Evolutionary conservation across 2,113 vertebrate genomes (phyloP).

Genomic region (Melanocharis versteri): DNA sequence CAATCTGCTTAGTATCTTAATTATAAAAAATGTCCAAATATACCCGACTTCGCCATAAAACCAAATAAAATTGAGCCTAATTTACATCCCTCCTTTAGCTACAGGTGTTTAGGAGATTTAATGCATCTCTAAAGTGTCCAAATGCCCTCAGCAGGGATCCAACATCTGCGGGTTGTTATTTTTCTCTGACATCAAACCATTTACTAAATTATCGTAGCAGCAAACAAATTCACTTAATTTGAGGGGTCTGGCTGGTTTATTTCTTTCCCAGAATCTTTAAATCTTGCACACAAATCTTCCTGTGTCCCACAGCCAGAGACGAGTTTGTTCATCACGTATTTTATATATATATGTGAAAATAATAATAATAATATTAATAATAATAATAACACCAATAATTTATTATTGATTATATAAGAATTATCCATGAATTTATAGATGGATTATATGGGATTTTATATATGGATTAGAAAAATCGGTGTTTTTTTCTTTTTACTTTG

Average conservation of each 20-base stretch:
- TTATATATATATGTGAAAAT: no score
- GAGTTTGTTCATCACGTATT: no score
- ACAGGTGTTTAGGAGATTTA: constrained; percentile 42
- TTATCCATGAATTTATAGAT: background rate
- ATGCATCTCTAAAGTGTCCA: constrained; percentile 35
- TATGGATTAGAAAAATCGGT: background rate
- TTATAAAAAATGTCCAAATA: background rate
- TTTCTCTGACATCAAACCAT: background rate
- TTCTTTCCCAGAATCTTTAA: background rate
- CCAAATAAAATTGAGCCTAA: background rate
- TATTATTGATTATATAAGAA: background rate
- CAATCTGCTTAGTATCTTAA: background rate
- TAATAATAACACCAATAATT: no score
- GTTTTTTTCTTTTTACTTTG: background rate
- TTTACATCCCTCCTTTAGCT: background rate
- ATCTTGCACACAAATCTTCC: background rate
- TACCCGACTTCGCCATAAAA: background rate
- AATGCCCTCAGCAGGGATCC: background rate
- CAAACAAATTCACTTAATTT: background rate
- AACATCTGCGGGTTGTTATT: background rate
- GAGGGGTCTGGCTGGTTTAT: background rate
- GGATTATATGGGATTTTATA: background rate
- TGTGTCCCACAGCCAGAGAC: background rate
- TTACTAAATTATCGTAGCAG: background rate
- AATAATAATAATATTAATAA: no score